Base-by-base conservation (phyloP, 2,797 vertebrate species). In the Nannoperca australis region DNA sequence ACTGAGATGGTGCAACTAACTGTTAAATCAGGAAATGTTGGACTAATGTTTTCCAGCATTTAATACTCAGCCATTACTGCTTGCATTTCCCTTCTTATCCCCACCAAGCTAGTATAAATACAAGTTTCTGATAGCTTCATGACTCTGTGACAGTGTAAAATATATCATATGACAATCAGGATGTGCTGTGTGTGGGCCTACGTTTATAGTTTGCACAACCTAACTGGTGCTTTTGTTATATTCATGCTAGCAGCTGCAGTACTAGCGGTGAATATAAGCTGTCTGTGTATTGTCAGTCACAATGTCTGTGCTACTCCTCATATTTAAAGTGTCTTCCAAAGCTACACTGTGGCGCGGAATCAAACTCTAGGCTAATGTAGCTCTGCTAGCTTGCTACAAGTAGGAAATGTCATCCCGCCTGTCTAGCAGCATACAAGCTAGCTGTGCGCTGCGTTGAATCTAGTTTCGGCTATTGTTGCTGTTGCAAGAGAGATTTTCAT, bases 401-500 rank as follows among this genome's bases (percentile, higher is more conserved):
- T 18, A 49, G 45, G n/a, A 24, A 40, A 42, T 22, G 22, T 18
- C 42, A 47, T 63, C 20, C 15, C 12, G 11, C 5, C 14, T 49
- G 27, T 32, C 40, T 42, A 18, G 24, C 24, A 56, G 38, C 62
- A 51, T 20, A 40, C 15, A 55, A 7, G n/a, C 18, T 12, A 38
- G 9, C 54, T 47, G 15, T 61, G 49, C 8, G 3, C 60, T 15
- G 54, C 24, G 24, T 27, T 27, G 24, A 27, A 27, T 27, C 24
- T 27, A 27, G 24, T 27, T 27, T 67, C 24, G 34, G 30, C 58
- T 22, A 3, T 64, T 78, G 68, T 70, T 75, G 60, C 24, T 22
- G 18, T 50, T 38, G 44, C 24, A 59, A 40, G 32, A 71, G 24
- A 3, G 1, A 40, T 75, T 79, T 79, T 81, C 47, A 59, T 68